These are phyloP conservation scores for Bellardia bayeri DNA, from an alignment of 2,888 invertebrate genomes.

Conservation along the genomic window DNA sequence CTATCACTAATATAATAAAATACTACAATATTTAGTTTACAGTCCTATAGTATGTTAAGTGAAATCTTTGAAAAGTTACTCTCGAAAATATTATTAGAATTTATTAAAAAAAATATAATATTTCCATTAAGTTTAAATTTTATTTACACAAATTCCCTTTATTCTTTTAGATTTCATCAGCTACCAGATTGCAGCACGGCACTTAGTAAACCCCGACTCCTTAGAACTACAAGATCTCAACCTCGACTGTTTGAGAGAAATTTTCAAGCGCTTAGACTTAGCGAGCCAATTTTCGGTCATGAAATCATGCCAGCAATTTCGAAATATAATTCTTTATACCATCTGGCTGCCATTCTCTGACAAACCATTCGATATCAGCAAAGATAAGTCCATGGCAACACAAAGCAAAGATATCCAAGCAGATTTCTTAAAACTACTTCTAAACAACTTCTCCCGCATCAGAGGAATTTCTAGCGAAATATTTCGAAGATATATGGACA, in stretches of 20 bases:
- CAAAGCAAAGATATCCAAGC: conserved; percentile 32
- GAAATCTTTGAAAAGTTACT: too few relatives aligned
- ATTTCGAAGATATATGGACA: background rate
- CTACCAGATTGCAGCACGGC: background rate
- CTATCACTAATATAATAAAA: too few relatives aligned
- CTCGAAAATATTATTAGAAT: too few relatives aligned
- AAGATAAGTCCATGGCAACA: background rate
- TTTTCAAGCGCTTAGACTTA: conserved; percentile 36
- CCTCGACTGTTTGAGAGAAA: conserved; percentile 39
- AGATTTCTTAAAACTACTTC: conserved; percentile 14
- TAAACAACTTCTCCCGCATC: conserved; percentile 19
- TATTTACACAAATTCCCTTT: too few relatives aligned
- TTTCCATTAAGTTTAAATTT: too few relatives aligned
- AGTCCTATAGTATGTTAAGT: too few relatives aligned
- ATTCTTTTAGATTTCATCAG: conserved; percentile 12
- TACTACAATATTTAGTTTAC: too few relatives aligned
- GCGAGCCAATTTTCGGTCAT: conserved; percentile 36
- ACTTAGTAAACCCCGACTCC: background rate
- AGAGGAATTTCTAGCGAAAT: conserved; percentile 6
- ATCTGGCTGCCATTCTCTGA: conserved; percentile 31
- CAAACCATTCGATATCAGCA: conserved; percentile 5
- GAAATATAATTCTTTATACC: conserved; percentile 31
- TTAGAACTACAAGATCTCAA: conserved; percentile 10
- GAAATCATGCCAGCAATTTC: conserved; percentile 17
- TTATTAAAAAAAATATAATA: too few relatives aligned